A percentile compares a stretch with the other conserved stretches of the same genome.
Evolutionary conservation across 1,140 invertebrate species (phyloP).

Genomic region (Sesamia nonagrioides): DNA sequence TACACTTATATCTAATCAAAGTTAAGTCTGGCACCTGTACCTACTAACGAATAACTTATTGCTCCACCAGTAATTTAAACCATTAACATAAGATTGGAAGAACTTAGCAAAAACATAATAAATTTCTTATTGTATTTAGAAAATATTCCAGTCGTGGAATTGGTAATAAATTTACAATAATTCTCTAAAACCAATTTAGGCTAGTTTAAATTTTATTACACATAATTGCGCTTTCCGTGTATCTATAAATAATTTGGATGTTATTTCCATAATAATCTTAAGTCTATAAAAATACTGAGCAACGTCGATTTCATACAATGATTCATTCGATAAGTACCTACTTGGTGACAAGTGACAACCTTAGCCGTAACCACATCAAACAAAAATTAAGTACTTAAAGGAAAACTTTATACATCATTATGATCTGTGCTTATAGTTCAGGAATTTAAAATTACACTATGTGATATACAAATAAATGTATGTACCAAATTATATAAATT

Average conservation of each 20-base stretch:
- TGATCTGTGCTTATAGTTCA: conserved; percentile 76
- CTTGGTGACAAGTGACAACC: conserved; percentile 64
- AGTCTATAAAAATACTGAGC: conserved; percentile 86
- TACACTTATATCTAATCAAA: conserved; percentile 64
- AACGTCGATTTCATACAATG: conserved; percentile 81
- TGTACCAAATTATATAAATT: conserved; percentile 62
- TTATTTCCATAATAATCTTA: conserved; percentile 78
- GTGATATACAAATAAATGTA: conserved; percentile 64
- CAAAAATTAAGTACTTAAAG: conserved; percentile 75
- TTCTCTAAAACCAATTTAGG: conserved; percentile 74
- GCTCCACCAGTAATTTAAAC: conserved; percentile 58
- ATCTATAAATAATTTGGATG: conserved; percentile 80
- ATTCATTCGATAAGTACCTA: conserved; percentile 71
- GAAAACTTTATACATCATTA: conserved; percentile 71
- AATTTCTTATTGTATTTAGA: conserved; percentile 48
- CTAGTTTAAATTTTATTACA: conserved; percentile 67
- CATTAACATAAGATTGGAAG: conserved; percentile 71
- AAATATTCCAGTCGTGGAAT: conserved; percentile 53
- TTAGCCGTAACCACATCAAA: conserved; percentile 70
- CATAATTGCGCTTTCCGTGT: conserved; percentile 71
- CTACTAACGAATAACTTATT: conserved; percentile 66
- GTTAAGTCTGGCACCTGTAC: conserved; percentile 65
- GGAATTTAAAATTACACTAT: conserved; percentile 67
- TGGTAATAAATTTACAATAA: conserved; percentile 66
- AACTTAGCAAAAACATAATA: conserved; percentile 69